phyloP scores from a whole-genome alignment of 2,113 vertebrate species.

The Sitta europaea region DNA sequence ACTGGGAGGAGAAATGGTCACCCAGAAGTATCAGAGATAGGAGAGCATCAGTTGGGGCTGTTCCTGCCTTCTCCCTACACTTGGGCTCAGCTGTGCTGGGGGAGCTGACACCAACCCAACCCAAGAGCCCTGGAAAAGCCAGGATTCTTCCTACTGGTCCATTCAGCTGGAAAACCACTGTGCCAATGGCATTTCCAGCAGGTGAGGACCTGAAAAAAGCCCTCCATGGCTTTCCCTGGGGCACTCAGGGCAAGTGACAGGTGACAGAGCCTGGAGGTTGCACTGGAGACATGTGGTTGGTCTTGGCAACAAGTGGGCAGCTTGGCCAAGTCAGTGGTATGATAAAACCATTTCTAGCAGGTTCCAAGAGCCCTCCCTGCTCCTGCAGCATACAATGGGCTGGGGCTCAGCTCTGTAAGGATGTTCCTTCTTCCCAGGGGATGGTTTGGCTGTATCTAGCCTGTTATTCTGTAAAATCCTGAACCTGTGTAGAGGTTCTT shows the following conservation, averaged over 20 bases:
- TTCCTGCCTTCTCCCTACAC: neutral
- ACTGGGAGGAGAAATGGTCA: neutral
- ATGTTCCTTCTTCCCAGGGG: neutral
- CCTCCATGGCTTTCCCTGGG: neutral
- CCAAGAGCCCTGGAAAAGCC: neutral
- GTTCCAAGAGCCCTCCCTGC: neutral
- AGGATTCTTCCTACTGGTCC: neutral
- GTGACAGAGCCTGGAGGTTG: neutral
- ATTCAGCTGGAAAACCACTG: neutral
- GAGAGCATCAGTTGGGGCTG: neutral
- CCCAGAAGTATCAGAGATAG: neutral
- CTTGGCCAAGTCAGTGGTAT: neutral
- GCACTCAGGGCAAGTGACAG: neutral
- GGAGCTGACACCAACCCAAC: neutral
- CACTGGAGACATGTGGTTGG: neutral
- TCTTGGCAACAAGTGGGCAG: neutral
- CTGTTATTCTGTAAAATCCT: neutral
- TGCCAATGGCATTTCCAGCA: neutral
- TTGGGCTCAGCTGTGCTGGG: neutral
- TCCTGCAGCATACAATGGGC: fast-evolving
- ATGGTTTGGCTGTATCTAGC: neutral
- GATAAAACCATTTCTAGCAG: neutral
- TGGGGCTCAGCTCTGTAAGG: neutral
- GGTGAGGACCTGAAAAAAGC: neutral
- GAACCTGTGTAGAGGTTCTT: neutral